A percentile compares a stretch with the other conserved stretches of the same genome.
Conservation (phyloP, 2,113 vertebrate genomes). For the Neopipo cinnamomea region DNA sequence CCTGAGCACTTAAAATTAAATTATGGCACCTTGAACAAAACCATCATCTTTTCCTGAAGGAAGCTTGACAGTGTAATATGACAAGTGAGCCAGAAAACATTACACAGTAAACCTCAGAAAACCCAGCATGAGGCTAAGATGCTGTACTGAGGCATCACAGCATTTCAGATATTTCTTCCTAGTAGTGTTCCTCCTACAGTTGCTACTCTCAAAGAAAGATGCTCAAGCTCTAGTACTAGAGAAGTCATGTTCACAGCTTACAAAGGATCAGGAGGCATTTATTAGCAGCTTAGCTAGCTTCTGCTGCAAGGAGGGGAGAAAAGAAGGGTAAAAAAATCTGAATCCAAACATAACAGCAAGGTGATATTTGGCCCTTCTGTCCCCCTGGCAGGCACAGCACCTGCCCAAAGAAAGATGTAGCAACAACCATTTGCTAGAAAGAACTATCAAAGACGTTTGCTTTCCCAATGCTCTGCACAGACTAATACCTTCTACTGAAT, state of each 20-base stretch:
- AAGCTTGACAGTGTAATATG: neutral
- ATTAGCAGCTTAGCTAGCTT: neutral
- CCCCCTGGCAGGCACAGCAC: neutral
- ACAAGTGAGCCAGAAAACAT: neutral
- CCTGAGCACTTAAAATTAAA: neutral
- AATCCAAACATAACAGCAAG: neutral
- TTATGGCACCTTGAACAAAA: neutral
- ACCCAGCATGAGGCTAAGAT: neutral
- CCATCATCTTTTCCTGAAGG: neutral
- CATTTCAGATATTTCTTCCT: neutral
- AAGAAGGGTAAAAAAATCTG: neutral
- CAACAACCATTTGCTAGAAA: neutral
- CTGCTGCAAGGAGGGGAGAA: neutral
- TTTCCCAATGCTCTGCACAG: neutral
- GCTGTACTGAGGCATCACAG: neutral
- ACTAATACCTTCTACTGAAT: neutral
- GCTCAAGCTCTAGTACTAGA: neutral
- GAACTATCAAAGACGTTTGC: fast-evolving
- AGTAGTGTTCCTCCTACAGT: neutral
- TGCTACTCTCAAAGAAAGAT: neutral
- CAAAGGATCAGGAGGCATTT: neutral
- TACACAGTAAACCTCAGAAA: neutral
- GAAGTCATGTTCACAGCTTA: neutral
- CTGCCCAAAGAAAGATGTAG: neutral
- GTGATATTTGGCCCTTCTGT: neutral